phyloP scores from a whole-genome alignment of 2,797 vertebrate species.

The Chromobotia macracanthus region DNA sequence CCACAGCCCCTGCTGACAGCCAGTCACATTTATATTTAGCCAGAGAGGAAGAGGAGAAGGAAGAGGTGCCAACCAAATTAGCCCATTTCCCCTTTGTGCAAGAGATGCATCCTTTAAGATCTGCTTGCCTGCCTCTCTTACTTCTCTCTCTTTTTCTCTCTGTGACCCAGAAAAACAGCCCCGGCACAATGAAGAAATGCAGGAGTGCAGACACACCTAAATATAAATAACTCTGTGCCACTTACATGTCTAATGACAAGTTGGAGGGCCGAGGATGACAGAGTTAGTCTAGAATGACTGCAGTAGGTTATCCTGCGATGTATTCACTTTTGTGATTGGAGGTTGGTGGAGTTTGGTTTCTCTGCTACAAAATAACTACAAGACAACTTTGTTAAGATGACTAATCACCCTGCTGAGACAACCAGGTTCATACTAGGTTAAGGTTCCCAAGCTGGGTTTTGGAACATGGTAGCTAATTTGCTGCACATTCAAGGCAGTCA shows the following conservation, averaged over 20 bases:
- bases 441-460: neutral
- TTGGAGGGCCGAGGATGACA: conserved; percentile 12
- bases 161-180: conserved; percentile 80
- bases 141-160: conserved; percentile 45
- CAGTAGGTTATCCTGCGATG: neutral
- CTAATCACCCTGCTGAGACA: neutral
- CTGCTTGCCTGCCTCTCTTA: conserved; percentile 33
- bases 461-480: neutral
- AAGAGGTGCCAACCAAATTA: conserved; percentile 61
- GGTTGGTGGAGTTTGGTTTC: too few species aligned
- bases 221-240: conserved; percentile 81
- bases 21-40: conserved; percentile 70
- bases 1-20: conserved; percentile 46
- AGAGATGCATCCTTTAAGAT: conserved; percentile 38
- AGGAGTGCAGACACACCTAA: conserved; percentile 67
- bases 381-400: neutral
- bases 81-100: conserved; percentile 17
- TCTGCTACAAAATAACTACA: neutral
- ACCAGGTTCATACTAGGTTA: neutral
- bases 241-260: conserved; percentile 75
- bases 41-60: conserved; percentile 58
- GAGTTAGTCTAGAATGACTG: neutral
- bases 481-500: too few species aligned
- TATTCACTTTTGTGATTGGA: neutral
- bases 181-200: conserved; percentile 66